Conservation (phyloP, 2,113 vertebrate species). For the Ovis aries region DNA sequence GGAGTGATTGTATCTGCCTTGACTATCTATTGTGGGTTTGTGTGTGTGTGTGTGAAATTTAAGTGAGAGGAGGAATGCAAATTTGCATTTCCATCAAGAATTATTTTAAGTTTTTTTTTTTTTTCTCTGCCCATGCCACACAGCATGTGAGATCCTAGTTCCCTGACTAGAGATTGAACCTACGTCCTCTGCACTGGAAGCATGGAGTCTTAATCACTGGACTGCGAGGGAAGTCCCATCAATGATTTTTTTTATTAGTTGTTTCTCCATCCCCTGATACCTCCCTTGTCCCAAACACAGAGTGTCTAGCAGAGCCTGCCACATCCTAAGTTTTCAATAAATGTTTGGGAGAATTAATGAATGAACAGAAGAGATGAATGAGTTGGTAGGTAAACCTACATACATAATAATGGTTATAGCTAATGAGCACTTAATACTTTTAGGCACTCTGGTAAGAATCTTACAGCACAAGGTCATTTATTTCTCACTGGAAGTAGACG, state of each 20-base stretch:
- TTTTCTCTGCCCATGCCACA: background rate
- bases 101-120: background rate
- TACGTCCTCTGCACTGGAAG: background rate
- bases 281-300: background rate
- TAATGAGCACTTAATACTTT: background rate
- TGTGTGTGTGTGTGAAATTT: background rate
- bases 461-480: background rate
- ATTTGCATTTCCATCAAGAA: background rate
- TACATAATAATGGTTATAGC: rapidly evolving
- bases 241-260: background rate
- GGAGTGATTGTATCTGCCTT: background rate
- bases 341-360: too few species aligned
- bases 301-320: background rate
- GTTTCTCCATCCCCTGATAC: background rate
- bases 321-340: background rate
- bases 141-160: background rate
- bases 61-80: background rate
- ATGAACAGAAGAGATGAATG: background rate
- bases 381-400: background rate
- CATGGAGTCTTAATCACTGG: background rate
- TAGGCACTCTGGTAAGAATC: background rate
- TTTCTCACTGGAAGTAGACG: background rate
- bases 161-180: background rate
- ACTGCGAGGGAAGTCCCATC: background rate
- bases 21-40: background rate